Evolutionary conservation across 1,140 invertebrate species (phyloP).

Genomic region (Musca vetustissima): DNA sequence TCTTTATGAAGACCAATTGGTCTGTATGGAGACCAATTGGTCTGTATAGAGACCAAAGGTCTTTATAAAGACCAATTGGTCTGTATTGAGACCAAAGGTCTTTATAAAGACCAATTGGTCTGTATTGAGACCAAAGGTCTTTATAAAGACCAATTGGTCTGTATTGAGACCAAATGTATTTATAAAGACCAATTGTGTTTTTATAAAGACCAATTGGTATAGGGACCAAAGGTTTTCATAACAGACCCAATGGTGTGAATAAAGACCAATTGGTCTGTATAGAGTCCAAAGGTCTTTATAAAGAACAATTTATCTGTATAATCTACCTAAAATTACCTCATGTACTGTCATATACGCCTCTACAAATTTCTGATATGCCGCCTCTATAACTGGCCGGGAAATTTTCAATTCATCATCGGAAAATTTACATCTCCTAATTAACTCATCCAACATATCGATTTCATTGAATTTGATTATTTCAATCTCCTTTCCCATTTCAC

Average conservation of each 20-base stretch:
- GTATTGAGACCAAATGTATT: no score
- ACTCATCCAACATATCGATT: slow-evolving; percentile 45
- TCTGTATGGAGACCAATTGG: no score
- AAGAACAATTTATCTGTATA: neutral
- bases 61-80: neutral
- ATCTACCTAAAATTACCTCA: slow-evolving; percentile 21
- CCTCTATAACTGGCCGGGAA: slow-evolving; percentile 45
- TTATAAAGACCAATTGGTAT: no score
- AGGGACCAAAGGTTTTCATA: no score
- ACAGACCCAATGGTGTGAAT: no score
- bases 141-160: no score
- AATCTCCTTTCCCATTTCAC: slow-evolving; percentile 42
- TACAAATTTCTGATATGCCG: slow-evolving; percentile 48
- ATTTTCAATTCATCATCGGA: slow-evolving; percentile 38
- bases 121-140: no score
- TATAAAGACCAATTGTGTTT: neutral
- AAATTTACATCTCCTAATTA: slow-evolving; percentile 43
- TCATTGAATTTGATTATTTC: slow-evolving; percentile 41
- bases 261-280: no score
- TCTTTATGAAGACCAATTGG: no score
- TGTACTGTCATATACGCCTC: slow-evolving; percentile 47
- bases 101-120: no score
- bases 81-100: neutral
- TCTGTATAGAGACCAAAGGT: no score
- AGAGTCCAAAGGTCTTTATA: no score